phyloP scores from a whole-genome alignment of 2,113 vertebrate species.

The Lophochroa leadbeateri region DNA sequence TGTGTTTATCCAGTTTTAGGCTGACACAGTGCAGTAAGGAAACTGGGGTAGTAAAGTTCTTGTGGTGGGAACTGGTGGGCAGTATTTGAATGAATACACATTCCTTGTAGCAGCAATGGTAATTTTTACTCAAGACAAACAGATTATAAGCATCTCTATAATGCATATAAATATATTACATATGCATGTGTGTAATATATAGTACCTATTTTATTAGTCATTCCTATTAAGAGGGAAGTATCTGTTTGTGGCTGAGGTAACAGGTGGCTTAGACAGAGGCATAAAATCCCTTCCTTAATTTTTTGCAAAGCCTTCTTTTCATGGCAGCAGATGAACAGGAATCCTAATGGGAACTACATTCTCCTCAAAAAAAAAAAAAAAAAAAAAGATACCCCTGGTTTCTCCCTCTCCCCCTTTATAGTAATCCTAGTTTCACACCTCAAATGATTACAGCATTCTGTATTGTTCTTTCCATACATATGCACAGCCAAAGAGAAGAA shows the following conservation, averaged over 20 bases:
- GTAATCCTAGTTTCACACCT: conserved; percentile 32
- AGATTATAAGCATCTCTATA: background rate
- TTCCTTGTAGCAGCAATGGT: background rate
- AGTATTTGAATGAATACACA: background rate
- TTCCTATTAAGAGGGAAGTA: background rate
- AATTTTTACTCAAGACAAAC: background rate
- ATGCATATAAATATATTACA: background rate
- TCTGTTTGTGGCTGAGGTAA: conserved; percentile 1
- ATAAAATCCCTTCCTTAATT: conserved; percentile 5
- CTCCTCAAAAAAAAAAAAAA: background rate
- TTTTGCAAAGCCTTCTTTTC: conserved; percentile 27
- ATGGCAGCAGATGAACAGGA: background rate
- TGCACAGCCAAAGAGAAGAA: background rate
- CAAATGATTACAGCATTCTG: conserved; percentile 48
- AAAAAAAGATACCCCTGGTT: background rate
- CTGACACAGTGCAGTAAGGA: background rate
- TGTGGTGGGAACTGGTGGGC: background rate
- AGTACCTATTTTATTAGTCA: background rate
- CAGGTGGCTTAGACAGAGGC: background rate
- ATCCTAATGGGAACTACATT: background rate
- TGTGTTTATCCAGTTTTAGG: background rate
- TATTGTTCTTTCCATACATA: conserved; percentile 16
- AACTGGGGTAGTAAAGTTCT: background rate
- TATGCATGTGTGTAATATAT: background rate
- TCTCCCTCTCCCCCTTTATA: background rate